phyloP scores from a whole-genome alignment of 1,140 invertebrate genomes.

The Brachionus paranguensis region DNA sequence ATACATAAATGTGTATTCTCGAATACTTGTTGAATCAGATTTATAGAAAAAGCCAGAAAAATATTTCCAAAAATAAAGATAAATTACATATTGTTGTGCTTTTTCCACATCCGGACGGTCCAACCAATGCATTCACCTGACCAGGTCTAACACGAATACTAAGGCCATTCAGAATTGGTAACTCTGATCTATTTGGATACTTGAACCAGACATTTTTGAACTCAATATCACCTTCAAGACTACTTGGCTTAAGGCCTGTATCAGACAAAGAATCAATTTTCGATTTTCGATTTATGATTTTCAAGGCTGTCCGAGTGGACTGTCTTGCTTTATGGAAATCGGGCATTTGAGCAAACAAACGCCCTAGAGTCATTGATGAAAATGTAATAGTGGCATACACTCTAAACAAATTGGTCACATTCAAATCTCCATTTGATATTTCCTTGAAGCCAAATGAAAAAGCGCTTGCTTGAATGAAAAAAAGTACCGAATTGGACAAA shows the following conservation, averaged over 20 bases:
- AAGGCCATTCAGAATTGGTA: constrained; percentile 55
- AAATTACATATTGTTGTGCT: constrained; percentile 49
- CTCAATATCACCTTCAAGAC: constrained; percentile 53
- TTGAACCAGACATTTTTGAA: constrained; percentile 59
- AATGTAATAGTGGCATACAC: constrained; percentile 26
- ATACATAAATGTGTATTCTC: no score
- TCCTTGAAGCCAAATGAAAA: constrained; percentile 3
- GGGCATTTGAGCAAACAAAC: not conserved
- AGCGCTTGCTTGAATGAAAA: constrained; percentile 27
- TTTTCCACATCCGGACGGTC: constrained; percentile 55
- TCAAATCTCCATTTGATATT: not conserved
- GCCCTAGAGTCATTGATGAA: constrained; percentile 35
- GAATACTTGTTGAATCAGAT: no score
- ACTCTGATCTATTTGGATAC: constrained; percentile 56
- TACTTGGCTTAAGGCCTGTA: not conserved
- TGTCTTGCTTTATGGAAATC: not conserved
- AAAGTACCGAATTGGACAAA: constrained; percentile 24
- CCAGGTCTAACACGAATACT: constrained; percentile 71
- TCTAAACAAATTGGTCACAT: not conserved
- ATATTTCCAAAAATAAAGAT: not conserved
- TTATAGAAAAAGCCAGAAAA: no score
- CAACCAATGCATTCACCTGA: constrained; percentile 75
- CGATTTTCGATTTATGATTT: constrained; percentile 12
- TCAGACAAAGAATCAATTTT: constrained; percentile 29
- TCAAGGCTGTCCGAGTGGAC: not conserved